phyloP scores from a whole-genome alignment of 1,140 invertebrate species.

The Neuroterus valhalla region DNA sequence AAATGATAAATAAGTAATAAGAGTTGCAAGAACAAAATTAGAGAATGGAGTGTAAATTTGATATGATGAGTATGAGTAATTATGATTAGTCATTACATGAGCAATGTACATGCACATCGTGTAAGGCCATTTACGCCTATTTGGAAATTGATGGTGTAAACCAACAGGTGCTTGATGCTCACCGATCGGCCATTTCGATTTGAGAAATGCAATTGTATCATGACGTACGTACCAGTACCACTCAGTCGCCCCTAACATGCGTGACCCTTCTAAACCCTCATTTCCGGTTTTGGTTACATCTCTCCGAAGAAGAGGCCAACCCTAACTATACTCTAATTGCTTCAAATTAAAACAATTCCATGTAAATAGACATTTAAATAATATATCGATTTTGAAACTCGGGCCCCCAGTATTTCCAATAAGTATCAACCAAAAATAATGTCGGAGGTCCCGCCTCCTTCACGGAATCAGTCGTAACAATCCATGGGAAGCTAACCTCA shows the following conservation, averaged over 20 bases:
- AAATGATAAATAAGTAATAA: too few species aligned
- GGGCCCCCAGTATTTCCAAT: too few species aligned
- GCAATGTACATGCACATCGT: neutral
- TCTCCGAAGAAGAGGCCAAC: slow-evolving; percentile 36
- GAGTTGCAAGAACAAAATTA: neutral
- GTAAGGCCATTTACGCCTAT: slow-evolving; percentile 46
- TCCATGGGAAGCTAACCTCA: too few species aligned
- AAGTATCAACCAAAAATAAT: too few species aligned
- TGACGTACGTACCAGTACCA: slow-evolving; percentile 66
- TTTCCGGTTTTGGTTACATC: slow-evolving; percentile 60
- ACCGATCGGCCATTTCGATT: slow-evolving; percentile 52
- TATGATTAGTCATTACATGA: slow-evolving; percentile 16
- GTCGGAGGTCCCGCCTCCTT: too few species aligned
- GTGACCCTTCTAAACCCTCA: slow-evolving; percentile 59
- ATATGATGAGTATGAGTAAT: slow-evolving; percentile 17
- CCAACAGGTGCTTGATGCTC: slow-evolving; percentile 60
- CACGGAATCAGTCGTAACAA: too few species aligned
- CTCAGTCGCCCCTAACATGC: slow-evolving; percentile 55
- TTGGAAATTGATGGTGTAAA: slow-evolving; percentile 66
- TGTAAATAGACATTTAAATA: too few species aligned
- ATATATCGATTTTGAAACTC: too few species aligned
- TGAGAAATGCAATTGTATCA: slow-evolving; percentile 53
- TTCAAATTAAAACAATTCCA: neutral
- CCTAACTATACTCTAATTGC: neutral
- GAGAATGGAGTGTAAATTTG: neutral